A percentile compares a stretch with the other conserved stretches of the same genome.
Evolutionary conservation across 2,888 invertebrate species (phyloP).

Genomic region (Lomographa bimaculata): DNA sequence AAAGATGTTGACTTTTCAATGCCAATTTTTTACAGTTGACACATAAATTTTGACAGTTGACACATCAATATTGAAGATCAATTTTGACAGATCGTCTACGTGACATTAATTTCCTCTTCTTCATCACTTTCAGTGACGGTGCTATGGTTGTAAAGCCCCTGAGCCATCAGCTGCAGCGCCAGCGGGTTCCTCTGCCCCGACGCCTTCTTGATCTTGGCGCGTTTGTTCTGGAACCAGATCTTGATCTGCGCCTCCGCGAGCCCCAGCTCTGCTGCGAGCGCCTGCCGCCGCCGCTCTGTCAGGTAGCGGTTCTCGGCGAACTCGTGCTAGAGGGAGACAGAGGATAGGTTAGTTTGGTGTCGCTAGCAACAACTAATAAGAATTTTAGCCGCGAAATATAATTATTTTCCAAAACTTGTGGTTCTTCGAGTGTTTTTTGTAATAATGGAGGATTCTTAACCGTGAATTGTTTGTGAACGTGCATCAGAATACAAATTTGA

Average conservation of each 20-base stretch:
- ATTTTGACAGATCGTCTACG: slow-evolving; percentile 35
- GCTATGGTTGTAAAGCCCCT: slow-evolving; percentile 93
- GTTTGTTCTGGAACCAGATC: slow-evolving; percentile 98
- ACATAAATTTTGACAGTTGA: no score
- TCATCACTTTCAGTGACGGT: slow-evolving; percentile 91
- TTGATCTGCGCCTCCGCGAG: slow-evolving; percentile 98
- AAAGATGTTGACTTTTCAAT: no score
- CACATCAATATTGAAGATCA: no score
- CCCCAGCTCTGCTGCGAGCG: slow-evolving; percentile 93
- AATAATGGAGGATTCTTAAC: no score
- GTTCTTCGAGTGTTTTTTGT: no score
- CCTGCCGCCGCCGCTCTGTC: slow-evolving; percentile 95
- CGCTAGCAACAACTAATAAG: no score
- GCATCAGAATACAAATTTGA: no score
- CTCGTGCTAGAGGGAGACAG: slow-evolving; percentile 86
- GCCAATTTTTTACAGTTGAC: no score
- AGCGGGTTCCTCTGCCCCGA: slow-evolving; percentile 93
- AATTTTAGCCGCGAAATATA: no score
- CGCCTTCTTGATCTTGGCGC: slow-evolving; percentile 98
- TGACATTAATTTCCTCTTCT: slow-evolving; percentile 85
- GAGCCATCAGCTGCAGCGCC: slow-evolving; percentile 96
- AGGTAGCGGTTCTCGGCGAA: slow-evolving; percentile 96
- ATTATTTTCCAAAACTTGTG: no score
- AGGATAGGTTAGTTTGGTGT: slow-evolving; percentile 80
- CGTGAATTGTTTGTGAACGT: no score